phyloP scores from a whole-genome alignment of 2,888 invertebrate species.

The Eugnorisma glareosa region DNA sequence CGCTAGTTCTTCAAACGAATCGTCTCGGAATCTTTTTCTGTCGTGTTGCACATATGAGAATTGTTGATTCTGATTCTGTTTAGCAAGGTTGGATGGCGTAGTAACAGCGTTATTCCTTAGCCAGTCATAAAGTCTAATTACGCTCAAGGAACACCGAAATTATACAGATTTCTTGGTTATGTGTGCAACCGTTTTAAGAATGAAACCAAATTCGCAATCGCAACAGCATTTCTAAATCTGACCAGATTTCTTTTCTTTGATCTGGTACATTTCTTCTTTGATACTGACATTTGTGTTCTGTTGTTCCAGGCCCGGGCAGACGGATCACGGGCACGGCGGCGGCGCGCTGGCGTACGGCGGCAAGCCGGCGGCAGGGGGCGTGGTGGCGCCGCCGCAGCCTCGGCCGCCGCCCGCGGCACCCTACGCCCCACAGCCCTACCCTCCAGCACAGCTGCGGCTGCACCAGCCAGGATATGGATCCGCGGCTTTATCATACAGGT shows the following conservation, averaged over 20 bases:
- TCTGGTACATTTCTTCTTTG: background rate
- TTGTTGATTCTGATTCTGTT: background rate
- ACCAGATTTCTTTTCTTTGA: background rate
- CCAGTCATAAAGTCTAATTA: background rate
- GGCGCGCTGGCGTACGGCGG: conserved; percentile 88
- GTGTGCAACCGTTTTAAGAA: background rate
- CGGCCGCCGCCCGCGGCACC: conserved; percentile 85
- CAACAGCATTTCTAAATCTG: background rate
- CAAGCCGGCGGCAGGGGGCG: conserved; percentile 84
- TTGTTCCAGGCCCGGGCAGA: conserved; percentile 86
- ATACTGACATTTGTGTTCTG: conserved; percentile 24
- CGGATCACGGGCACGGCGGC: conserved; percentile 87
- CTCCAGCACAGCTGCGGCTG: conserved; percentile 83
- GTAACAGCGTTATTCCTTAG: background rate
- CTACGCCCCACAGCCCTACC: conserved; percentile 84
- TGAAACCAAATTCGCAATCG: background rate
- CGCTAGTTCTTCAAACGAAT: background rate
- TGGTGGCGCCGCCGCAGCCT: conserved; percentile 82
- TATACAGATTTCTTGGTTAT: background rate
- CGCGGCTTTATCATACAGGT: conserved; percentile 88
- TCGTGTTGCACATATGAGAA: background rate
- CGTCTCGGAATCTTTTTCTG: background rate
- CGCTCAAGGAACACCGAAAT: background rate
- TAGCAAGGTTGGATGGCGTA: background rate
- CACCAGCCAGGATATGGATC: conserved; percentile 88